Evolutionary conservation across 1,140 invertebrate species (phyloP).

Genomic region (Choristoneura fumiferana): DNA sequence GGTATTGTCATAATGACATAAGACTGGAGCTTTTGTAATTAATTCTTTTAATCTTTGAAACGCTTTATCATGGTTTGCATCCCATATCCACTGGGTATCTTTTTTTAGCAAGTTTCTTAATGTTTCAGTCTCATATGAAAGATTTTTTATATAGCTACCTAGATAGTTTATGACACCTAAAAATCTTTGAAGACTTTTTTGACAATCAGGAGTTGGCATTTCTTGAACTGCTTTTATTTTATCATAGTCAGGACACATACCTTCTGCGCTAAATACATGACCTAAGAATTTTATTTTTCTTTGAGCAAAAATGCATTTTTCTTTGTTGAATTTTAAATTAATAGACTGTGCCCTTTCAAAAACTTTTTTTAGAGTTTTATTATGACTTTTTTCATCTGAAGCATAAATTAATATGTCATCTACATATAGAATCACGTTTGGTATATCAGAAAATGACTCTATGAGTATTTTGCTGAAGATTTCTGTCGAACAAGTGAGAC

Average conservation of each 20-base stretch:
- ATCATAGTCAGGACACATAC: not conserved
- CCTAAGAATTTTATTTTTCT: slow-evolving; percentile 8
- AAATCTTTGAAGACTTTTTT: not conserved
- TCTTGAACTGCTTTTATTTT: not conserved
- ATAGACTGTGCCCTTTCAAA: not conserved
- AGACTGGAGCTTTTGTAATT: not conserved
- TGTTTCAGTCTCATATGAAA: not conserved
- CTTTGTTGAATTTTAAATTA: slow-evolving; percentile 29
- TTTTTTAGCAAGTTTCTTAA: slow-evolving; percentile 1
- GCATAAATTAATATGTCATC: not conserved
- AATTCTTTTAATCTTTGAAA: not conserved
- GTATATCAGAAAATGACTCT: not conserved
- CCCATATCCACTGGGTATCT: not conserved
- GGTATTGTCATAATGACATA: not conserved
- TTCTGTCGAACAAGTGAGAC: not conserved
- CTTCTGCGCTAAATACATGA: not conserved
- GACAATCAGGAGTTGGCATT: not conserved
- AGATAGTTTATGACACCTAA: not conserved
- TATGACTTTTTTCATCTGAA: too few species aligned
- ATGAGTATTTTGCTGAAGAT: not conserved
- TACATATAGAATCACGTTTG: not conserved
- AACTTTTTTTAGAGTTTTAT: not conserved
- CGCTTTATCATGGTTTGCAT: not conserved
- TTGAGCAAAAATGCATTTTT: slow-evolving; percentile 23
- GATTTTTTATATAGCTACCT: not conserved